These are phyloP conservation scores for Chaetogeoica ovagalla DNA, from an alignment of 2,888 invertebrate species.

Conservation along the genomic window DNA sequence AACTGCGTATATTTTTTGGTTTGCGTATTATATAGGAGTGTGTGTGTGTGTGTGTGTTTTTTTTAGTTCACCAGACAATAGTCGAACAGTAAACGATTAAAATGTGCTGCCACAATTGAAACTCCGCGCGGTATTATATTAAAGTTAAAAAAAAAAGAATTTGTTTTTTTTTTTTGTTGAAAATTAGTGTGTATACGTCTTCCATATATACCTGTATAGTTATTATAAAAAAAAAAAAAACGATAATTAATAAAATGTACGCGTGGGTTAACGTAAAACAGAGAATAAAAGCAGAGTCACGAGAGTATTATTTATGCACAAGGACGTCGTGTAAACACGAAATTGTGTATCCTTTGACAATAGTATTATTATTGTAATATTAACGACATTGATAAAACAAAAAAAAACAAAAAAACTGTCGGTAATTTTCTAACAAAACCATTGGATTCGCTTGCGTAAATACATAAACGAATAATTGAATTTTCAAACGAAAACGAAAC, in stretches of 20 bases:
- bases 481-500: too few relatives aligned
- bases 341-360: too few relatives aligned
- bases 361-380: too few relatives aligned
- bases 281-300: not conserved
- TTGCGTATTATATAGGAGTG: too few relatives aligned
- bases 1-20: too few relatives aligned
- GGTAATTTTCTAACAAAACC: too few relatives aligned
- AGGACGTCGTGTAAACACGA: conserved; percentile 11
- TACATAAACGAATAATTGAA: too few relatives aligned
- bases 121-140: not conserved
- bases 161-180: too few relatives aligned
- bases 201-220: not conserved
- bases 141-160: too few relatives aligned
- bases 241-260: not conserved
- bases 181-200: conserved; percentile 11
- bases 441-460: too few relatives aligned
- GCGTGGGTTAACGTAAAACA: not conserved
- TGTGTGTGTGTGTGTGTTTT: not conserved
- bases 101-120: conserved; percentile 29
- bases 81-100: conserved; percentile 25
- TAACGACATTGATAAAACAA: too few relatives aligned
- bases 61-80: conserved; percentile 14
- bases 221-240: not conserved
- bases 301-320: not conserved
- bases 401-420: too few relatives aligned